Base-by-base conservation (phyloP, 2,113 vertebrate genomes). In the Entelurus aequoreus region DNA sequence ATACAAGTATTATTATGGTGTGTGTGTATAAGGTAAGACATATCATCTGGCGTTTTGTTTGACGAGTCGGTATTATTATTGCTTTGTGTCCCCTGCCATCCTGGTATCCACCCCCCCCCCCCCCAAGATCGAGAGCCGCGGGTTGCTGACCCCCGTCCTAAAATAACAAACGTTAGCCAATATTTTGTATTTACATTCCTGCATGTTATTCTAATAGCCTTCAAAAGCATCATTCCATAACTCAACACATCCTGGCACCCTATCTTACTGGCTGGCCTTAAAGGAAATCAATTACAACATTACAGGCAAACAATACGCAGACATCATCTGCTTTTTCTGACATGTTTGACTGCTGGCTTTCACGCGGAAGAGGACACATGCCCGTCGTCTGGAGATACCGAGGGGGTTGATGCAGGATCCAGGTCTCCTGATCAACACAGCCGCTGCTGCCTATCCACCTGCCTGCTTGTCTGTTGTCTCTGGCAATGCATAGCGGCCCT, bases 311-410 rank as follows among this genome's bases (percentile, higher is more conserved):
- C 86, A 89, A 88, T 86, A 80, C 72, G 69, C 78, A 65, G 75
- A 79, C 86, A 90, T 90, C 88, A 88, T 88, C 89, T 89, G 89
- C 84, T 86, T 60, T 51, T 55, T 55, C 70, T 48, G 76, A 77
- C 75, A 68, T 62, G 76, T 65, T 72, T 79, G 71, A 76, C 65
- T 80, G 78, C 75, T 86, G 81, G 80, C 82, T 80, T 54, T 46
- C 74, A 66, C 28, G 8, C 40, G 38, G 38, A 37, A 69, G 69
- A 81, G 80, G 78, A 81, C 77, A 75, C 77, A 84, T 77, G 75
- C 66, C 66, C 63, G 74, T 62, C 63, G 74, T 62, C 76, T 78
- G 79, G 68, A 77, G 54, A 62, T 48, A 56, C 70, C 12, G 69
- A 71, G 62, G 69, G 63, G 62, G 63, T 60, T 16, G 19, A 71